Evolutionary conservation across 2,113 vertebrate genomes (phyloP).

Genomic region (Patagioenas fasciata): DNA sequence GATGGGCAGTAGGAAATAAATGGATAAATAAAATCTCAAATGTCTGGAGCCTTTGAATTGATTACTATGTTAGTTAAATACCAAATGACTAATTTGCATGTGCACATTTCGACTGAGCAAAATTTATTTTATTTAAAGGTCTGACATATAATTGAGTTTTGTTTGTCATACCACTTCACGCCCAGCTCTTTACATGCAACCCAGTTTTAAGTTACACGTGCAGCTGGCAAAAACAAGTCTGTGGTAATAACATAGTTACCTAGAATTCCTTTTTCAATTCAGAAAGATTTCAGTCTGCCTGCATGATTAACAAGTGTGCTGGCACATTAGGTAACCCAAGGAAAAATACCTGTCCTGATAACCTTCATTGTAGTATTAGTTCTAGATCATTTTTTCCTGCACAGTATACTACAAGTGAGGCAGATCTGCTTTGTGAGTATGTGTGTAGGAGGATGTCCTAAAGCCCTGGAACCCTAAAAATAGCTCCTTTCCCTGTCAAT

Average conservation of each 20-base stretch:
- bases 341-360: background rate
- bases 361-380: background rate
- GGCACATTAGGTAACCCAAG: background rate
- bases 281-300: background rate
- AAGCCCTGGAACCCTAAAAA: background rate
- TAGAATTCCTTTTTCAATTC: background rate
- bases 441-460: background rate
- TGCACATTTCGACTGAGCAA: background rate
- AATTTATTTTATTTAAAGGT: slow-evolving; percentile 53
- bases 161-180: background rate
- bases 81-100: slow-evolving; percentile 38
- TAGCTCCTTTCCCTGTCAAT: background rate
- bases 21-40: slow-evolving; percentile 52
- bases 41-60: slow-evolving; percentile 36
- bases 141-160: slow-evolving; percentile 24
- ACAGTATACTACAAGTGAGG: background rate
- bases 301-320: background rate
- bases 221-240: background rate
- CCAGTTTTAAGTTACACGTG: slow-evolving; percentile 11
- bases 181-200: background rate
- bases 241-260: background rate
- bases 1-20: slow-evolving; percentile 46
- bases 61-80: slow-evolving; percentile 29
- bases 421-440: background rate
- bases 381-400: background rate